phyloP scores from a whole-genome alignment of 2,113 vertebrate species.

The Microtus pennsylvanicus region DNA sequence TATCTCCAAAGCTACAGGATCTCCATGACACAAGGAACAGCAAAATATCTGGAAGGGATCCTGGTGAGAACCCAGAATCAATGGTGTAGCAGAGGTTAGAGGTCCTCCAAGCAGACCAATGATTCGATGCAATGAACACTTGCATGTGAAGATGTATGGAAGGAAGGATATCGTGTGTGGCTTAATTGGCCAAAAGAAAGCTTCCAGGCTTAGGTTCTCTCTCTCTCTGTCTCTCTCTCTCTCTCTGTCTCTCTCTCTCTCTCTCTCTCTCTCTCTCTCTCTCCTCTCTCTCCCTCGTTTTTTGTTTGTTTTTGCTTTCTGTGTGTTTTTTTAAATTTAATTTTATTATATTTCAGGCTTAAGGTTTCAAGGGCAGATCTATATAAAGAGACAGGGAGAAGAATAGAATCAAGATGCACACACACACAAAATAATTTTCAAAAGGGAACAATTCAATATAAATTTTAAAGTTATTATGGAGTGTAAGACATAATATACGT shows the following conservation, averaged over 20 bases:
- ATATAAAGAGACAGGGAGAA: neutral
- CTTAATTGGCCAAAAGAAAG: neutral
- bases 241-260: too few relatives aligned
- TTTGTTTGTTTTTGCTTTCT: neutral
- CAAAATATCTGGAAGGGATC: too few relatives aligned
- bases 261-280: too few relatives aligned
- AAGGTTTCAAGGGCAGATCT: neutral
- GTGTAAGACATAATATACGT: neutral
- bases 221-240: too few relatives aligned
- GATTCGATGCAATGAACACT: neutral
- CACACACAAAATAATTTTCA: neutral
- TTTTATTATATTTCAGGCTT: neutral
- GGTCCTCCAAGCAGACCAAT: neutral
- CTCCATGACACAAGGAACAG: neutral
- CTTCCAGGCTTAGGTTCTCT: neutral
- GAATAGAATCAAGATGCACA: neutral
- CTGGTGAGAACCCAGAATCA: neutral
- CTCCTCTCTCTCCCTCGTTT: too few relatives aligned
- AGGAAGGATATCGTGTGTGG: neutral
- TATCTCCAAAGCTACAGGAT: neutral
- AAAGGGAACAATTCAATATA: neutral
- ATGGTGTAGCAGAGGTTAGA: neutral
- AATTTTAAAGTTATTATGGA: neutral
- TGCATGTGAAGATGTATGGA: neutral
- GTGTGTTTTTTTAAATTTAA: neutral